Conservation (phyloP, 2,888 invertebrate species). For the Crossocerus cetratus region DNA sequence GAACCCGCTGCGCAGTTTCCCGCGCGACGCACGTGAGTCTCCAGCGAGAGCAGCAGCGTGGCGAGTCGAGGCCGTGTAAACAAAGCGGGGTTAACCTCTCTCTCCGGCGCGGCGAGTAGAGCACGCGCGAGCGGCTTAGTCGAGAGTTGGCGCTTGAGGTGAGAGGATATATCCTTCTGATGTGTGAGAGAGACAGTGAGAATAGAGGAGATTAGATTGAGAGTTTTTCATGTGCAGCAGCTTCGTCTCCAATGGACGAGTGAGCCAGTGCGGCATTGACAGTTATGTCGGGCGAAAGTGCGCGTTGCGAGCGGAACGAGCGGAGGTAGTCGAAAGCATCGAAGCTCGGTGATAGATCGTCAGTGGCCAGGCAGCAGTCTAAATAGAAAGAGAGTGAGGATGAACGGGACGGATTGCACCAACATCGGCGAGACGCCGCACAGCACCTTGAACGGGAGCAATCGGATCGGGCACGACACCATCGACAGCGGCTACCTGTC, state of each 20-base stretch:
- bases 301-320: conserved; percentile 6
- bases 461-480: conserved; percentile 48
- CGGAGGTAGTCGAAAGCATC: conserved; percentile 24
- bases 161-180: no score
- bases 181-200: no score
- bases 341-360: no score
- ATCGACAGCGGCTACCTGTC: conserved; percentile 67
- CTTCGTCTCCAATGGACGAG: no score
- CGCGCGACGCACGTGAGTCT: conserved; percentile 44
- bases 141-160: no score
- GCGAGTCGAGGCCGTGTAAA: conserved; percentile 19
- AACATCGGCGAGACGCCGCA: conserved; percentile 57
- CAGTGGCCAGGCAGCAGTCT: not conserved
- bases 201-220: no score
- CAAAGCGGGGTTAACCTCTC: conserved; percentile 13
- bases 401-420: conserved; percentile 46
- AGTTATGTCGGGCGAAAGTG: not conserved
- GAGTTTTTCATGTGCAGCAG: no score
- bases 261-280: not conserved
- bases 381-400: conserved; percentile 29
- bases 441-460: conserved; percentile 38
- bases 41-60: conserved; percentile 15
- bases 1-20: conserved; percentile 36
- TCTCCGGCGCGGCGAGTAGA: not conserved
- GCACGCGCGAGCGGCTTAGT: no score